Evolutionary conservation across 2,113 vertebrate species (phyloP), one percentile per base, ranked within the genome.

Genomic region (Otolemur garnettii): DNA sequence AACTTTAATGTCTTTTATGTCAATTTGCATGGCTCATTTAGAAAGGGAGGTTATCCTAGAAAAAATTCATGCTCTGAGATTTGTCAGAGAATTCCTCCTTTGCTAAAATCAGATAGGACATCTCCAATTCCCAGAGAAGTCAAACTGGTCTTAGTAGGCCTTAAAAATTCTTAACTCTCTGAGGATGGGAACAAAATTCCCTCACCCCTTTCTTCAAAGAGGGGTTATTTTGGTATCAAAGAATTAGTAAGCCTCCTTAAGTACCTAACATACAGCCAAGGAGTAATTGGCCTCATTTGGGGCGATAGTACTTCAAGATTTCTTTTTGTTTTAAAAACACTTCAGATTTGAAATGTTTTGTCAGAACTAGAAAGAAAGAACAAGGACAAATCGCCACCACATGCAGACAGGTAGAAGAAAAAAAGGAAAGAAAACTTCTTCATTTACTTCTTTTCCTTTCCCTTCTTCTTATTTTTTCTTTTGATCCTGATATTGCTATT

Each of bases 191-290:
- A 83, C 28, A 86, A 77, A 91, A 91, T 95, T 83, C 42, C n/a
- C 74, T 91, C 55, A 74, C 38, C 62, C 26, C n/a, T 75, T 88
- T 95, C 74, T 60, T 91, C 42, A 95, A n/a, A 75, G 45, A 93
- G n/a, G 74, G 4, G 6, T 78, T 42, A 90, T 79, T 95, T 95
- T 60, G 59, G 38, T 89, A 94, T 83, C 69, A 89, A 89, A 95
- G 85, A 92, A 68, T 87, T 87, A 83, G 53, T 55, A 93, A 88
- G 53, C 17, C 57, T 88, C 83, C 57, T 91, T 93, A 97, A 94
- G 21, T 26, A 57, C 2, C 4, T 50, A 88, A 81, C 55, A 81
- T 85, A 64, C 22, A 95, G n/a, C 42, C 62, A 55, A 28, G 53
- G 53, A 89, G 14, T 95, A 86, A 93, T 28, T 83, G 59, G 26